Percentiles rank a stretch among this genome's conserved stretches.
Evolutionary conservation across 37 sponge, comb jelly and placozoan species (phyloP).

Genomic region (Chondrosia reniformis): DNA sequence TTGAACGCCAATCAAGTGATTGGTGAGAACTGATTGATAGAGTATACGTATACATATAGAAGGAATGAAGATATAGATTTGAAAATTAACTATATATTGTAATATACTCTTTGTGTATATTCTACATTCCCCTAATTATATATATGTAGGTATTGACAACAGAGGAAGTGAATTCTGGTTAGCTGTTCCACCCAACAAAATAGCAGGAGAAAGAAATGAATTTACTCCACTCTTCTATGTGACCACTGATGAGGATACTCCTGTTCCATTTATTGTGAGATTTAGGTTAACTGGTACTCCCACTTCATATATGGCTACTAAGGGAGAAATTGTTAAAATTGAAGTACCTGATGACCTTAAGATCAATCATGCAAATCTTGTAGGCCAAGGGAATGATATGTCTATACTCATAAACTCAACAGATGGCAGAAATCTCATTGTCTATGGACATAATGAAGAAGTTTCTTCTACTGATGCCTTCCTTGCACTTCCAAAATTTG

Average conservation of each 20-base stretch:
- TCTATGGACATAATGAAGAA: conserved; percentile 38
- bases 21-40: too few relatives aligned
- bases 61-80: too few relatives aligned
- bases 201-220: neutral
- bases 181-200: neutral
- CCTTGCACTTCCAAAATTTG: conserved; percentile 34
- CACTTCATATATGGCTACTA: neutral
- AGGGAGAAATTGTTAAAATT: too few relatives aligned
- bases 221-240: neutral
- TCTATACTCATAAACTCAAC: neutral
- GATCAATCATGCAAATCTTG: neutral
- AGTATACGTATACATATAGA: too few relatives aligned
- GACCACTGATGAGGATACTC: conserved; percentile 15
- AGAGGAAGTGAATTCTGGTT: conserved; percentile 34
- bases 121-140: too few relatives aligned
- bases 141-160: neutral
- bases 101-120: too few relatives aligned
- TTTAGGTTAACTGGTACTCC: too few relatives aligned
- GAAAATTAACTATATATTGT: too few relatives aligned
- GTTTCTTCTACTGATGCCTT: conserved; percentile 39
- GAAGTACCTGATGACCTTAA: too few relatives aligned
- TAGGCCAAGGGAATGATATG: neutral
- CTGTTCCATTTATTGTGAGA: conserved; percentile 8
- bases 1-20: too few relatives aligned
- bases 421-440: conserved; percentile 24